Evolutionary conservation across 1,140 invertebrate genomes (phyloP).

Genomic region (Sesamia nonagrioides): DNA sequence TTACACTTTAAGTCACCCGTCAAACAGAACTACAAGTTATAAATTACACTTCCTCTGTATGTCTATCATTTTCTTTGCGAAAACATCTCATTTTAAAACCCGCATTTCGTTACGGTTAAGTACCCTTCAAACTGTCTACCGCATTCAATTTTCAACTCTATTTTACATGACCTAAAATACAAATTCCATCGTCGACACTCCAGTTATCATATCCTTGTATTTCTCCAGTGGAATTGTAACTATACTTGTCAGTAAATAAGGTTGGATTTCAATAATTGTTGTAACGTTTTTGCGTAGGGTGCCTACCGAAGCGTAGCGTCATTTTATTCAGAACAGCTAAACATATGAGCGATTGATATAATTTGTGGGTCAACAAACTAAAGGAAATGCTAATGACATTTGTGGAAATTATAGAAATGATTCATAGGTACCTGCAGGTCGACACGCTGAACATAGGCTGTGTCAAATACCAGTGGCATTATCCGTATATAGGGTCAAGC

Average conservation of each 20-base stretch:
- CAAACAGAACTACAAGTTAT: constrained; percentile 20
- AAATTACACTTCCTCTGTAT: constrained; percentile 44
- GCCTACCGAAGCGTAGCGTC: constrained; percentile 62
- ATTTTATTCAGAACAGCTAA: constrained; percentile 61
- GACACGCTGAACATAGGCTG: neutral
- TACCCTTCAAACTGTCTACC: constrained; percentile 22
- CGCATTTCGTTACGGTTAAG: constrained; percentile 50
- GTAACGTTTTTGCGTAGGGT: constrained; percentile 57
- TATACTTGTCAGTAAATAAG: neutral
- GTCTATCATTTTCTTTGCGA: constrained; percentile 53
- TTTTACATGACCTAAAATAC: neutral
- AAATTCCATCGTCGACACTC: constrained; percentile 5
- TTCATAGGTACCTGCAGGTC: neutral
- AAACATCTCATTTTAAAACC: constrained; percentile 58
- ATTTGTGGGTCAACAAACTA: constrained; percentile 62
- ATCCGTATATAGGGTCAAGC: too few species aligned
- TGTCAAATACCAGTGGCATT: too few species aligned
- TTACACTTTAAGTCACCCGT: neutral
- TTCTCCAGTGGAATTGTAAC: constrained; percentile 27
- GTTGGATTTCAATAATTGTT: constrained; percentile 21
- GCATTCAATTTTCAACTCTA: constrained; percentile 32
- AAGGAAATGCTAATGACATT: constrained; percentile 41
- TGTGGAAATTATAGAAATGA: constrained; percentile 5
- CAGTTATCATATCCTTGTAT: constrained; percentile 12
- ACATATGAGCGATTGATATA: constrained; percentile 63